Percentiles rank a stretch among this genome's conserved stretches.
phyloP scores from a whole-genome alignment of 2,113 vertebrate species.

The Apodemus sylvaticus region DNA sequence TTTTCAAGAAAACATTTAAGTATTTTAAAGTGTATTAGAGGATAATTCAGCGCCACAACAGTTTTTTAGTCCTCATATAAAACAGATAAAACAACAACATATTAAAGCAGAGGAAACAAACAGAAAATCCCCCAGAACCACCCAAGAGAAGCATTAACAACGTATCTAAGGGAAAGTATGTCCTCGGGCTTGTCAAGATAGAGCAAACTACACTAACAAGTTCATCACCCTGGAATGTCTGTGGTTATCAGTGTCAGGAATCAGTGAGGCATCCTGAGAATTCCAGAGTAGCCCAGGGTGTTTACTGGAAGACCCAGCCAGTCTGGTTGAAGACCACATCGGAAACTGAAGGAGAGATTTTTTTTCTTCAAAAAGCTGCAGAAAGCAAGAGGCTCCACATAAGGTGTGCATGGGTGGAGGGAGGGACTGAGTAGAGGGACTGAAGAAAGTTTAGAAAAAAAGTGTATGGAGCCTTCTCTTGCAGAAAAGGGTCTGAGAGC shows the following conservation, averaged over 20 bases:
- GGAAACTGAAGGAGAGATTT: neutral
- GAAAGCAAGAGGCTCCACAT: neutral
- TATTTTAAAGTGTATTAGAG: neutral
- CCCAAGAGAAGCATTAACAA: neutral
- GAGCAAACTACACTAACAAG: neutral
- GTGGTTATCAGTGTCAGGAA: neutral
- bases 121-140: neutral
- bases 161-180: neutral
- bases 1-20: neutral
- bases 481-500: neutral
- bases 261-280: neutral
- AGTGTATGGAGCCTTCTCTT: neutral
- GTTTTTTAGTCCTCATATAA: neutral
- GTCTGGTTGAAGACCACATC: neutral
- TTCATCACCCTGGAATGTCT: neutral
- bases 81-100: constrained; percentile 17
- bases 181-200: neutral
- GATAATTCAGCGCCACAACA: neutral
- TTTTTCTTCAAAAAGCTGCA: neutral
- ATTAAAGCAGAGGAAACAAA: neutral
- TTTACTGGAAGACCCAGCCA: neutral
- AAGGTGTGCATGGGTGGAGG: neutral
- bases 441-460: neutral
- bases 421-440: neutral
- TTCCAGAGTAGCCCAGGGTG: neutral